Base-by-base conservation (phyloP, 1,140 invertebrate genomes). In the Goniozus legneri region DNA sequence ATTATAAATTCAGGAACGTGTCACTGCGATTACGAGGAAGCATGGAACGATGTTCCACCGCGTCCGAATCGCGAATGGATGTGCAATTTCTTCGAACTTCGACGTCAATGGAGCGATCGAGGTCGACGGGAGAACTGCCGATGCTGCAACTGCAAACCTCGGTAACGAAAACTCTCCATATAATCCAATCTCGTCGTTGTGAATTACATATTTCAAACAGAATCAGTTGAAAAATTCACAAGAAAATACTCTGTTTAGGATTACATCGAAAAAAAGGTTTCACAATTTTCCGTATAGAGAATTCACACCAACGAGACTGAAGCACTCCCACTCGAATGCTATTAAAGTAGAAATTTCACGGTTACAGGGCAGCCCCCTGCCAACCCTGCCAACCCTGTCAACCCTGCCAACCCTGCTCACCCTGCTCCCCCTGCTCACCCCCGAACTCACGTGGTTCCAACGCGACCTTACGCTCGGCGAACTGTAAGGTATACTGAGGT, bases 101-200 rank as follows among this genome's bases (percentile, higher is more conserved):
- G 69, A 8, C 56, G 69, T 27, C 64, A 63, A 16, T 73, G 71
- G 71, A 73, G 71, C 42, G 56, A 71, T 40, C 54, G 69, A 33
- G 62, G 54, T 10, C 54, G 64, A 10, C 53, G 44, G 16, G 54
- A 59, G 22, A 47, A 41, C 36, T 68, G 60, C 46, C 62, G 58
- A 48, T 67, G 62, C 36, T 62, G 61, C 42, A 56, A 58, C 8
- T 69, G 65, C 47, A n/a, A n/a, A n/a, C n/a, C n/a, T n/a, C n/a
- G n/a, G n/a, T n/a, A n/a, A n/a, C n/a, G n/a, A n/a, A n/a, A n/a
- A n/a, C n/a, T n/a, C n/a, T n/a, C n/a, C n/a, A n/a, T n/a, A n/a
- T n/a, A n/a, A n/a, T n/a, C n/a, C n/a, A n/a, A n/a, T n/a, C n/a
- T n/a, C n/a, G n/a, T n/a, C n/a, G n/a, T n/a, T n/a, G n/a, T n/a